These are phyloP conservation scores for Rhodinocichla rosea DNA, from an alignment of 2,113 vertebrate species.

Conservation along the genomic window DNA sequence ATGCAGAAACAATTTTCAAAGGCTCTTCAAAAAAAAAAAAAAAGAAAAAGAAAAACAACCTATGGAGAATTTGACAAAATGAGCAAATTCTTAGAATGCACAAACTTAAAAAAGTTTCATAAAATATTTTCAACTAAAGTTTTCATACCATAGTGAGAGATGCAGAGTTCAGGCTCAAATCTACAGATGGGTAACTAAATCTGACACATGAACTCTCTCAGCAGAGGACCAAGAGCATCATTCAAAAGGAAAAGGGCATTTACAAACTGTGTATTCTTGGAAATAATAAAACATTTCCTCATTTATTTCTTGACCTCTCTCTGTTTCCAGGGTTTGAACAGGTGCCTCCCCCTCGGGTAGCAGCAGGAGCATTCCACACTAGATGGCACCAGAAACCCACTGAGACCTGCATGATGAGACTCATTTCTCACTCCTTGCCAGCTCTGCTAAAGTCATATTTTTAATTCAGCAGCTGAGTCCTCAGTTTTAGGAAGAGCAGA, in stretches of 20 bases:
- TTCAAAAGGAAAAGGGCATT: not conserved
- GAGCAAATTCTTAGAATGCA: not conserved
- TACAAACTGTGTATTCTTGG: fast-evolving
- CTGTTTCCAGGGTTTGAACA: not conserved
- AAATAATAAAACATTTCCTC: not conserved
- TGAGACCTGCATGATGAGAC: fast-evolving
- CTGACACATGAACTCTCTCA: not conserved
- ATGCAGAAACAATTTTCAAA: not conserved
- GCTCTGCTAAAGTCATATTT: not conserved
- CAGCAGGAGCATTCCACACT: slow-evolving; percentile 34
- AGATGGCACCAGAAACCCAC: slow-evolving; percentile 72
- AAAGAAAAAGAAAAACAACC: not conserved
- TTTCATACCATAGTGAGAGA: not conserved
- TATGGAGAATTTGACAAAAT: not conserved
- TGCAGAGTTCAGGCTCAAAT: not conserved
- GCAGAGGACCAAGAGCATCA: not conserved
- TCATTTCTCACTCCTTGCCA: not conserved
- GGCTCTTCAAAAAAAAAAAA: not conserved
- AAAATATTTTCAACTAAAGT: not conserved
- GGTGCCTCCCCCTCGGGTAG: not conserved
- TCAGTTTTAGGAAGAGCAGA: not conserved
- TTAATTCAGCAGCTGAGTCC: not conserved
- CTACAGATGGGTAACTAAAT: not conserved
- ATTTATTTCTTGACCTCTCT: not conserved
- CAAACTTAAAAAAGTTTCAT: not conserved